Conservation (phyloP, 2,888 invertebrate genomes). For the Hypolimnas misippus region DNA sequence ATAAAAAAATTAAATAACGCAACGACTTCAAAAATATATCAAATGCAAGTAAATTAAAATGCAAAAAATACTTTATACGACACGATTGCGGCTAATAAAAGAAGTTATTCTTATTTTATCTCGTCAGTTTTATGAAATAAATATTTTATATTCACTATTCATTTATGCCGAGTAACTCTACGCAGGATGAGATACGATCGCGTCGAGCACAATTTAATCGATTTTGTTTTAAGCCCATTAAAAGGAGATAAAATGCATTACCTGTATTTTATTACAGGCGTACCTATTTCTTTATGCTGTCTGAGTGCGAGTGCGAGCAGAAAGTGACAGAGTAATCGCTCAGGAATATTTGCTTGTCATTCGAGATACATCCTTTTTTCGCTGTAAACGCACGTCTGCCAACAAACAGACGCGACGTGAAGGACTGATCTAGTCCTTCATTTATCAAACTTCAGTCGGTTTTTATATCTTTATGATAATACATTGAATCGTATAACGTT, state of each 20-base stretch:
- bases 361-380: constrained; percentile 35
- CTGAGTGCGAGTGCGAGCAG: constrained; percentile 25
- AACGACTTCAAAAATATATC: no score
- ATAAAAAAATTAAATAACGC: no score
- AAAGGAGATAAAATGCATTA: constrained; percentile 35
- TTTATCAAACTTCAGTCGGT: neutral
- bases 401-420: constrained; percentile 17
- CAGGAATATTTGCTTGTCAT: constrained; percentile 41
- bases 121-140: neutral
- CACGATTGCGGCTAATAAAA: neutral
- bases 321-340: constrained; percentile 38
- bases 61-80: neutral
- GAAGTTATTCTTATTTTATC: neutral
- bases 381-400: constrained; percentile 23
- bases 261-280: constrained; percentile 27
- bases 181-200: constrained; percentile 27
- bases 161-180: constrained; percentile 28
- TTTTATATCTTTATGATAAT: no score
- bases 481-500: no score
- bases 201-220: constrained; percentile 33
- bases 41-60: no score
- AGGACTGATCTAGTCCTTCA: neutral
- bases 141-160: constrained; percentile 15
- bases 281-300: constrained; percentile 36
- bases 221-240: constrained; percentile 36